phyloP scores from a whole-genome alignment of 2,797 vertebrate species.

The Acanthurus leucopareius region DNA sequence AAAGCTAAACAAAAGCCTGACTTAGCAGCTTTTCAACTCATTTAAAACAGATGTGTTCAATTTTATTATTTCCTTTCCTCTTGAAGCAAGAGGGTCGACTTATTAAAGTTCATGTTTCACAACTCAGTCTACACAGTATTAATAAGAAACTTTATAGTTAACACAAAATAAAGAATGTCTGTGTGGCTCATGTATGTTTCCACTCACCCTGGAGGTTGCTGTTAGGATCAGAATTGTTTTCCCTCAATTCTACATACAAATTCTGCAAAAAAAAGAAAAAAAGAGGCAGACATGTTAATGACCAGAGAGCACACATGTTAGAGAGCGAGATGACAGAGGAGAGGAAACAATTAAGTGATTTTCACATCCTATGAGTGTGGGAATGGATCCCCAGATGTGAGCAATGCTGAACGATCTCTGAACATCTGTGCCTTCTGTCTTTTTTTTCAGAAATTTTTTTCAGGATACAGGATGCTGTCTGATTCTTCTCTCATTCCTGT shows the following conservation, averaged over 20 bases:
- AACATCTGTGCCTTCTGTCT: conserved; percentile 14
- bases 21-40: not conserved
- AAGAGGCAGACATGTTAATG: conserved; percentile 13
- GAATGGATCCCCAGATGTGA: conserved; percentile 40
- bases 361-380: conserved; percentile 29
- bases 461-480: no score
- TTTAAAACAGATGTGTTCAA: conserved; percentile 31
- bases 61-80: conserved; percentile 4
- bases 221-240: conserved; percentile 33
- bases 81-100: not conserved
- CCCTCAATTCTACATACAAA: conserved; percentile 54
- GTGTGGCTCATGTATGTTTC: not conserved
- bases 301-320: conserved; percentile 2
- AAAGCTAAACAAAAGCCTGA: conserved; percentile 15
- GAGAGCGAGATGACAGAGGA: not conserved
- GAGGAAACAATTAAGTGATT: conserved; percentile 47
- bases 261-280: conserved; percentile 58
- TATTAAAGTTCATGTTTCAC: not conserved
- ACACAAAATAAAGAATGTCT: not conserved
- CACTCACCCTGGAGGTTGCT: conserved; percentile 66
- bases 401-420: not conserved
- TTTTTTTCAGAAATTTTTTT: no score
- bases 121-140: not conserved
- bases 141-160: not conserved
- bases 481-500: not conserved